Conservation (phyloP, 1,140 invertebrate species). For the Homalodisca vitripennis region DNA sequence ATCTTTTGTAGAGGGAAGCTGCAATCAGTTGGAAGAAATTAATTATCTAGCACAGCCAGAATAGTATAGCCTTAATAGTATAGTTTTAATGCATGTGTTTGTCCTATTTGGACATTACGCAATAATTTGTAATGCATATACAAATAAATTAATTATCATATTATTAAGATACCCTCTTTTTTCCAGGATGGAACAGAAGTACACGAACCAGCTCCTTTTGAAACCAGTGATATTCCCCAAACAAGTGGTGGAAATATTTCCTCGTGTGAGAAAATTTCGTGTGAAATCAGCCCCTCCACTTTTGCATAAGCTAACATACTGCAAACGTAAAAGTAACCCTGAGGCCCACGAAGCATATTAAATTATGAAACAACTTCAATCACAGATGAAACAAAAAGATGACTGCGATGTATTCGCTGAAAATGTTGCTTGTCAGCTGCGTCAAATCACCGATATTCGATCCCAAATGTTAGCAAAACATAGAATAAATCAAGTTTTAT, state of each 20-base stretch:
- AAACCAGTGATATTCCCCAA: background rate
- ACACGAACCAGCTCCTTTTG: background rate
- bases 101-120: too few relatives aligned
- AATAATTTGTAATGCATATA: too few relatives aligned
- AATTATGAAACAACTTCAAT: conserved; percentile 2
- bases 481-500: conserved; percentile 11
- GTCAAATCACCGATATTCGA: background rate
- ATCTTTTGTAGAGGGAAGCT: too few relatives aligned
- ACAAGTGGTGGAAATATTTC: background rate
- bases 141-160: too few relatives aligned
- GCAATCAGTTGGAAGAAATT: conserved; percentile 46
- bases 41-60: background rate
- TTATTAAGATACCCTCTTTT: background rate
- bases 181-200: conserved; percentile 1
- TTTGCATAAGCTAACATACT: background rate
- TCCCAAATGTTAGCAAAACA: conserved; percentile 14
- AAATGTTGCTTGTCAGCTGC: background rate
- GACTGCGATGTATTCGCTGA: conserved; percentile 10
- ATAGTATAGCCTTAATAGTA: background rate
- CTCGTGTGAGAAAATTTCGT: background rate
- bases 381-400: background rate
- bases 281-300: background rate
- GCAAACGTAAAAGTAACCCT: background rate
- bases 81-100: background rate
- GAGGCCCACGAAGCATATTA: background rate